These are phyloP conservation scores for Zaprionus capensis DNA, from an alignment of 1,140 invertebrate species.

Conservation along the genomic window DNA sequence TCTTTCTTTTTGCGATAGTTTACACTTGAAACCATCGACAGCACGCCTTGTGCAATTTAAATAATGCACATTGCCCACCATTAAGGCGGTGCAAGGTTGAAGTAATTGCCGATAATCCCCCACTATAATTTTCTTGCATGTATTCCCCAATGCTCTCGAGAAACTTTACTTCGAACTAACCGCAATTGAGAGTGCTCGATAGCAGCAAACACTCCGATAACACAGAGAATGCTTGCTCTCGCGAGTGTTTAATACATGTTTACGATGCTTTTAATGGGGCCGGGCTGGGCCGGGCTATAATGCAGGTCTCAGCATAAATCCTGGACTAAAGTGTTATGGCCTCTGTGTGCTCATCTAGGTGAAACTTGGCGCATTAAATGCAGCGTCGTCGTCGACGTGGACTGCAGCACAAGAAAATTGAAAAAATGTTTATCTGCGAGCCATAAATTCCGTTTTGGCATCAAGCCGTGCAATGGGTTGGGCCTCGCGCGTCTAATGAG, in stretches of 20 bases:
- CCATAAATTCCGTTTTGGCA: slow-evolving; percentile 75
- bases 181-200: slow-evolving; percentile 8
- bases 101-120: not conserved
- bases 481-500: slow-evolving; percentile 53
- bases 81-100: not conserved
- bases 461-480: slow-evolving; percentile 15
- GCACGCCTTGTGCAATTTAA: not conserved
- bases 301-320: slow-evolving; percentile 18
- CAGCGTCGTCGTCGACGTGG: slow-evolving; percentile 32
- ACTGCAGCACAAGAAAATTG: slow-evolving; percentile 47
- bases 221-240: not conserved
- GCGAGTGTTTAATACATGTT: slow-evolving; percentile 13
- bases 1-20: not conserved
- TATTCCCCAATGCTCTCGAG: not conserved
- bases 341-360: slow-evolving; percentile 24
- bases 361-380: slow-evolving; percentile 75
- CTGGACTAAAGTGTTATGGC: slow-evolving; percentile 26
- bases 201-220: not conserved
- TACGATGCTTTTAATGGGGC: slow-evolving; percentile 21
- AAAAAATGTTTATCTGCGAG: slow-evolving; percentile 65
- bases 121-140: not conserved
- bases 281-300: not conserved
- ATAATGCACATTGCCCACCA: not conserved
- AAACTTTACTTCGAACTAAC: not conserved
- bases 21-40: too few species aligned